These are phyloP conservation scores for Athripsodes cinereus DNA, from an alignment of 2,888 invertebrate genomes.

Conservation along the genomic window DNA sequence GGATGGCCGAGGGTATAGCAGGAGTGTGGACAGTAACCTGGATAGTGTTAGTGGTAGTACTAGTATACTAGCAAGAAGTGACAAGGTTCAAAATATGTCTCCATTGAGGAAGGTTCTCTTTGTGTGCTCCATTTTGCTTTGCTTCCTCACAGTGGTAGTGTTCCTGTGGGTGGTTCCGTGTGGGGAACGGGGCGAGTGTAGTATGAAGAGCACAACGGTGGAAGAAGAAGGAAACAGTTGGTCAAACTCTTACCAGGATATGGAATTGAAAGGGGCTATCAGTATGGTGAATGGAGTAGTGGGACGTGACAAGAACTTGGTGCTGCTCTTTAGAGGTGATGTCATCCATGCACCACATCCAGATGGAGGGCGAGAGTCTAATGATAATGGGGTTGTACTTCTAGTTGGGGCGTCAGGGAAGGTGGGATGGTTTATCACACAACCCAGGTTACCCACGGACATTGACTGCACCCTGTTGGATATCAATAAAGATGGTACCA, in stretches of 20 bases:
- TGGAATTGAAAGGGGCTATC: constrained; percentile 64
- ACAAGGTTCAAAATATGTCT: constrained; percentile 52
- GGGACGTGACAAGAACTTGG: constrained; percentile 61
- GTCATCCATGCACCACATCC: constrained; percentile 51
- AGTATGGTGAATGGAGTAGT: constrained; percentile 61
- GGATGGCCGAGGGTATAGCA: constrained; percentile 45
- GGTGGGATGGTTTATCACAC: constrained; percentile 67
- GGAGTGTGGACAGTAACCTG: constrained; percentile 46
- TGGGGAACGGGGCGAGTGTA: constrained; percentile 61
- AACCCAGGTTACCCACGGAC: constrained; percentile 61
- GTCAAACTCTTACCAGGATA: constrained; percentile 61
- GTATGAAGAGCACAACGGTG: constrained; percentile 32
- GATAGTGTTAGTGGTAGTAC: constrained; percentile 48
- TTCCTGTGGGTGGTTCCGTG: constrained; percentile 76
- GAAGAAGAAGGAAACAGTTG: constrained; percentile 51
- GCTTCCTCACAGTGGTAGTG: constrained; percentile 62
- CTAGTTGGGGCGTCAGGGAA: constrained; percentile 64
- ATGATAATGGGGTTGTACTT: constrained; percentile 62
- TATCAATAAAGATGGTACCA: constrained; percentile 62
- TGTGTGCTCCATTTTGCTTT: constrained; percentile 63
- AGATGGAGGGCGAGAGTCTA: constrained; percentile 38
- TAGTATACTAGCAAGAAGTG: constrained; percentile 40
- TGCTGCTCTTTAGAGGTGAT: constrained; percentile 67
- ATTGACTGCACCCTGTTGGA: constrained; percentile 71
- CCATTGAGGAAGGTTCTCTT: constrained; percentile 62